These are phyloP conservation scores for Hucho hucho DNA, from an alignment of 2,113 vertebrate species.

Conservation along the genomic window DNA sequence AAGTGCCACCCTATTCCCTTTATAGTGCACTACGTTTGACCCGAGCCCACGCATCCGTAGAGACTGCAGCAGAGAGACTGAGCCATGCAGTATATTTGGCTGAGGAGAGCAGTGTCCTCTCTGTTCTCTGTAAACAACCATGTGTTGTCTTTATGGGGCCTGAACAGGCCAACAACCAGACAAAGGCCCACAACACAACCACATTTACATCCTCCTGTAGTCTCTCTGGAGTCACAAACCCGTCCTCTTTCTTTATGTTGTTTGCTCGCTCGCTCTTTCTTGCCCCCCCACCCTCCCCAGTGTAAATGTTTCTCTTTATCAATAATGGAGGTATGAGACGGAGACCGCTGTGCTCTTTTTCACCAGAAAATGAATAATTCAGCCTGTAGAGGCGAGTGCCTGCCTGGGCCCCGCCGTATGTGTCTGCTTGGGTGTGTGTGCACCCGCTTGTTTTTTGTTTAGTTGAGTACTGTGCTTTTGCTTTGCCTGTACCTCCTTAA, in stretches of 20 bases:
- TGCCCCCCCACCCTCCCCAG: slow-evolving; percentile 12
- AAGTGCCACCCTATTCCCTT: too few relatives aligned
- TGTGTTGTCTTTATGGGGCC: slow-evolving; percentile 33
- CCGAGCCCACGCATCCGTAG: too few relatives aligned
- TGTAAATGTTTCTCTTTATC: slow-evolving; percentile 73
- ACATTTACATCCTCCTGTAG: not conserved
- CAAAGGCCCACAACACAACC: slow-evolving; percentile 14
- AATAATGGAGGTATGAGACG: slow-evolving; percentile 71
- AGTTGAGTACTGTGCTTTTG: not conserved
- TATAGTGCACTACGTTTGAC: too few relatives aligned
- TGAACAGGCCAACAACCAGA: slow-evolving; percentile 21
- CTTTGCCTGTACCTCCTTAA: too few relatives aligned
- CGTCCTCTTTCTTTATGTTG: not conserved
- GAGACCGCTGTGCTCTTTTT: slow-evolving; percentile 54
- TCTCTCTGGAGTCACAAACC: not conserved
- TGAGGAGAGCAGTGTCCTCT: slow-evolving; percentile 43
- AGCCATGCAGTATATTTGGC: slow-evolving; percentile 40
- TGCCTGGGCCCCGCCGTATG: not conserved
- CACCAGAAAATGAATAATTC: slow-evolving; percentile 68
- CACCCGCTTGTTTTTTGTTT: slow-evolving; percentile 12
- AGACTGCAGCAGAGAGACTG: too few relatives aligned
- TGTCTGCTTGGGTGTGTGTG: not conserved
- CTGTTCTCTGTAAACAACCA: slow-evolving; percentile 41
- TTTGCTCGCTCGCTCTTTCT: not conserved
- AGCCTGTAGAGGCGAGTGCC: slow-evolving; percentile 51